Base-by-base conservation (phyloP, 2,797 vertebrate species). In the Sebastes nivosus region DNA sequence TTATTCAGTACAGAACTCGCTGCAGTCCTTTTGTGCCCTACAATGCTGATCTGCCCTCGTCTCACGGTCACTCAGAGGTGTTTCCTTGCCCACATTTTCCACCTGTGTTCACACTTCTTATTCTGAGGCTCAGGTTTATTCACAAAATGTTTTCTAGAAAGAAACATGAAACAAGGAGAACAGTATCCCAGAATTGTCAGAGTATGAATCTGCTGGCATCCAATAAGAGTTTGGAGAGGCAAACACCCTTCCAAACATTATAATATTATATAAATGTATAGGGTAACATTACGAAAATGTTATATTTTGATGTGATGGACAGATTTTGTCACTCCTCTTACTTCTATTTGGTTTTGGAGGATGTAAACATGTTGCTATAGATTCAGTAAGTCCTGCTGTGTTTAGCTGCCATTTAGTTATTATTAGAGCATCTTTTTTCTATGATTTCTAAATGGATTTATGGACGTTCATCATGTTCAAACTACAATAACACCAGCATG, bases 1-100 rank as follows among this genome's bases (percentile, higher is more conserved):
- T 86, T 90, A 91, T 91, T 92, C 85, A 80, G 82, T 6, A 22
- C 34, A 46, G 57, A 81, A 78, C 67, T 75, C 5, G 0, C 82
- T 77, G 79, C 77, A 38, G 54, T 77, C 57, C 65, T 72, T 81
- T 83, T 84, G 63, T 83, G 61, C 64, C 18, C 67, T 29, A 60
- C 54, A 32, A 6, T 52, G 34, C 80, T 29, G 66, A 67, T 69
- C 74, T 79, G 64, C 50, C 67, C 76, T 76, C 46, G 25, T 74
- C 61, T 75, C 67, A 27, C 52, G 3, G 61, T 63, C 29, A 50
- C 68, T 64, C 65, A 63, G 14, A 71, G 59, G 75, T 65, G 63
- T 85, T 80, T 85, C 69, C 79, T 75, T 75, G 50, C 24, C 24
- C 54, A 36, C 52, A 70, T 78, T 86, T 72, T 57, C 22, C 79